Evolutionary conservation across 2,888 invertebrate genomes (phyloP).

Genomic region (Rhogogaster chlorosoma): DNA sequence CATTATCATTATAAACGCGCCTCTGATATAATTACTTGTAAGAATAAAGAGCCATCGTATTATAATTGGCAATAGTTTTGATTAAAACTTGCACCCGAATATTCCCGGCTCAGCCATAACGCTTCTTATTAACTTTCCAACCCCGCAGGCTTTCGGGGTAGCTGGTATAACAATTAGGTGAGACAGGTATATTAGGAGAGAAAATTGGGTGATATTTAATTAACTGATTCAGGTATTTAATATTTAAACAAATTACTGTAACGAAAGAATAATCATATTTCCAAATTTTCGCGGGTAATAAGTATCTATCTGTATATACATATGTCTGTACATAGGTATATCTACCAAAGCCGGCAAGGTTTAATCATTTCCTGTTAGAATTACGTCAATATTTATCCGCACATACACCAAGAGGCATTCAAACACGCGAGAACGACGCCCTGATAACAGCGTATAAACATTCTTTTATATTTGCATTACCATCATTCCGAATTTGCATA

Average conservation of each 20-base stretch:
- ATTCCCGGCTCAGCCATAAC: not conserved
- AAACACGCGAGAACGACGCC: not conserved
- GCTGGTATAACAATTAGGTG: too few relatives aligned
- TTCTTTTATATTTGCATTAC: conserved; percentile 25
- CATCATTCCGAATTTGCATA: conserved; percentile 28
- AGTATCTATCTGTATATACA: not conserved
- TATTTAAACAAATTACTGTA: not conserved
- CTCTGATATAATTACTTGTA: not conserved
- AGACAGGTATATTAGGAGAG: too few relatives aligned
- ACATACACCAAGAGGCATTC: not conserved
- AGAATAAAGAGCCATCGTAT: not conserved
- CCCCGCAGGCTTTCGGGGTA: not conserved
- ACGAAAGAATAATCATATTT: not conserved
- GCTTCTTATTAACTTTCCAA: not conserved
- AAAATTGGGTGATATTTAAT: not conserved
- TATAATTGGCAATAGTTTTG: not conserved
- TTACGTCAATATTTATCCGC: conserved; percentile 35
- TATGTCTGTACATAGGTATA: too few relatives aligned
- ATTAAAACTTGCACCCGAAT: not conserved
- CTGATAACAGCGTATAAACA: conserved; percentile 39
- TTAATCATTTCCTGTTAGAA: conserved; percentile 37
- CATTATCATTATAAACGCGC: not conserved
- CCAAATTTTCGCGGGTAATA: not conserved
- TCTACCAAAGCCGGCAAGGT: not conserved
- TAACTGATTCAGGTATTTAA: not conserved